Percentiles rank a stretch among this genome's conserved stretches.
Evolutionary conservation across 2,113 vertebrate genomes (phyloP).

Genomic region (Drymodes brunneopygia): DNA sequence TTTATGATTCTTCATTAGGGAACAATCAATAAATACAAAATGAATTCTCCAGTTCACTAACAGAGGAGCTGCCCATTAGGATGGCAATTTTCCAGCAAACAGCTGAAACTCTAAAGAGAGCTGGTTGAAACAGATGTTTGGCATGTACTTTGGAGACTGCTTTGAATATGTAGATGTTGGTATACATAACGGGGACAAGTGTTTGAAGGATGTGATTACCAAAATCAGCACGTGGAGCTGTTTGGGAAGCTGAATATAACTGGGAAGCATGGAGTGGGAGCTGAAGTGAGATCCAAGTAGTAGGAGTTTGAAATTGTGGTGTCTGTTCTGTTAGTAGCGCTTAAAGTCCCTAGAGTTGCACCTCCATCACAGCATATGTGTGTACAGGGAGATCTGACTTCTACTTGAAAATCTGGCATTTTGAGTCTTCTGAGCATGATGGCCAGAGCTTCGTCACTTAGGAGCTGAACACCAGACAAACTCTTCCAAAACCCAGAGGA

Average conservation of each 20-base stretch:
- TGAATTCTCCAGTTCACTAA: constrained; percentile 40
- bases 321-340: accelerated
- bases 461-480: neutral
- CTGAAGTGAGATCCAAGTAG: neutral
- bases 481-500: neutral
- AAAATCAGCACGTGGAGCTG: neutral
- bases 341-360: neutral
- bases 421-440: neutral
- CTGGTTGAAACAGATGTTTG: constrained; percentile 51
- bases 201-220: neutral
- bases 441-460: neutral
- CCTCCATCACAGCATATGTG: accelerated
- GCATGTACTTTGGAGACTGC: neutral
- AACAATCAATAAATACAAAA: constrained; percentile 49
- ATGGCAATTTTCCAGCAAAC: constrained; percentile 35
- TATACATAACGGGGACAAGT: constrained; percentile 4
- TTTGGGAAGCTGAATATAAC: neutral
- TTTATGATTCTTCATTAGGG: constrained; percentile 59
- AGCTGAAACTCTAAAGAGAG: constrained; percentile 14
- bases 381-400: neutral
- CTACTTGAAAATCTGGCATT: neutral
- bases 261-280: neutral
- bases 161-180: constrained; percentile 28
- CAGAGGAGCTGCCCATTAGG: neutral
- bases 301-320: neutral